Conservation (phyloP, 1,140 invertebrate genomes). For the Diabrotica virgifera region DNA sequence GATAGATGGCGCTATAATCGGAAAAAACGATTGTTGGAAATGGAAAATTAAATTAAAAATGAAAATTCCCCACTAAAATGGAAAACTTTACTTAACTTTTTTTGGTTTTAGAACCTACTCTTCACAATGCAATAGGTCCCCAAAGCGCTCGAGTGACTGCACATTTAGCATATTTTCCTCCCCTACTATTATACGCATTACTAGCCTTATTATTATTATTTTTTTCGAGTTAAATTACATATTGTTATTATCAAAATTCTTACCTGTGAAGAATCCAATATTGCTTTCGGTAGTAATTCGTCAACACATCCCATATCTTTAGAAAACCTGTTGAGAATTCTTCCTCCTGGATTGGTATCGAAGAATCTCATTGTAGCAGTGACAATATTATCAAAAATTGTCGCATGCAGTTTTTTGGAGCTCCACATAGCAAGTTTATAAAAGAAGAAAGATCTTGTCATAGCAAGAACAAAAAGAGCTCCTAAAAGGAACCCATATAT, state of each 20-base stretch:
- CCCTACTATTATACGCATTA: too few relatives aligned
- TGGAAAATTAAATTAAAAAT: too few relatives aligned
- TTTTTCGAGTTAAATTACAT: too few relatives aligned
- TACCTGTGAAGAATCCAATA: constrained; percentile 63
- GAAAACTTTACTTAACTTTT: too few relatives aligned
- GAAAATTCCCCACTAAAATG: too few relatives aligned
- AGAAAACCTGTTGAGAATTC: constrained; percentile 39
- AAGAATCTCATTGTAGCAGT: constrained; percentile 73
- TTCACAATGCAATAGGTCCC: too few relatives aligned
- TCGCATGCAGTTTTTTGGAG: constrained; percentile 63
- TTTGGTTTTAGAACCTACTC: too few relatives aligned
- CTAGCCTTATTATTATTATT: too few relatives aligned
- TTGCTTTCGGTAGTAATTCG: constrained; percentile 59
- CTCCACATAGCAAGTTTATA: constrained; percentile 62
- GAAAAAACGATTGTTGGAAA: too few relatives aligned
- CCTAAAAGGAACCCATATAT: constrained; percentile 34
- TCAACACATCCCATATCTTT: constrained; percentile 58
- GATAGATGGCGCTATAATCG: too few relatives aligned
- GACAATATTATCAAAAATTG: constrained; percentile 61
- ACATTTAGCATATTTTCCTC: too few relatives aligned
- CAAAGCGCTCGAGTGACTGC: too few relatives aligned
- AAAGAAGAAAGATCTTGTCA: constrained; percentile 55
- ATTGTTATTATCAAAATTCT: constrained; percentile 41
- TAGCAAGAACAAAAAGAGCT: constrained; percentile 39
- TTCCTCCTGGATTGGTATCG: constrained; percentile 71